phyloP scores from a whole-genome alignment of 1,140 invertebrate species.

The Maniola jurtina region DNA sequence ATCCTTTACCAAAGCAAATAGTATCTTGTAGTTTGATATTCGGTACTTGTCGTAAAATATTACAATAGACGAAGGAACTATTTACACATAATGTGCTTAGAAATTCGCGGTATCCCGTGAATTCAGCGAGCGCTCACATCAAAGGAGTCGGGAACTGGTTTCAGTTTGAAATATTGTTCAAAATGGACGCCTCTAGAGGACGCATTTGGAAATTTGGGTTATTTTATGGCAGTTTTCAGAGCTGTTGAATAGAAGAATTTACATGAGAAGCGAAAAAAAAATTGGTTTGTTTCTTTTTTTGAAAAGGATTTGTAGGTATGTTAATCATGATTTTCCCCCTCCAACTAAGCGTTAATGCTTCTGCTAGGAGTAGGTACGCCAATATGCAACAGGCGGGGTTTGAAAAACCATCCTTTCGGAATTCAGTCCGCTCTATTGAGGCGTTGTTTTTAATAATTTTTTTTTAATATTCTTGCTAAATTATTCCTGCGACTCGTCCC shows the following conservation, averaged over 20 bases:
- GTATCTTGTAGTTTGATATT: neutral
- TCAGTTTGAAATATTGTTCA: slow-evolving; percentile 44
- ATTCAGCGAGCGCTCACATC: slow-evolving; percentile 52
- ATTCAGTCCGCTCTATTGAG: too few relatives aligned
- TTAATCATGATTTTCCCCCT: too few relatives aligned
- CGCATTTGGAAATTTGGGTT: slow-evolving; percentile 18
- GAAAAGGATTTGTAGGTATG: too few relatives aligned
- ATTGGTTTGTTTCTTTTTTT: too few relatives aligned
- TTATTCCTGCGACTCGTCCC: too few relatives aligned
- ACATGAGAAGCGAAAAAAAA: neutral
- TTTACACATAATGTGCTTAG: slow-evolving; percentile 50
- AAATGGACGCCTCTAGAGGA: slow-evolving; percentile 32
- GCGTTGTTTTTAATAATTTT: too few relatives aligned
- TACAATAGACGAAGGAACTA: slow-evolving; percentile 51
- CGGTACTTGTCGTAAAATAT: slow-evolving; percentile 3
- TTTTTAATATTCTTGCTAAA: too few relatives aligned
- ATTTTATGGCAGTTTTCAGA: neutral
- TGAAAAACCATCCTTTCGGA: too few relatives aligned
- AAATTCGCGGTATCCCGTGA: slow-evolving; percentile 50
- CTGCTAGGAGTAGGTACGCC: too few relatives aligned
- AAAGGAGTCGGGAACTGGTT: slow-evolving; percentile 42
- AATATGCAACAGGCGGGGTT: too few relatives aligned
- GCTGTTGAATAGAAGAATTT: neutral
- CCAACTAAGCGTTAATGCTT: too few relatives aligned
- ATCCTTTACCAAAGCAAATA: too few relatives aligned